Conservation (phyloP, 2,888 invertebrate genomes). For the Pharmacophagus antenor region DNA sequence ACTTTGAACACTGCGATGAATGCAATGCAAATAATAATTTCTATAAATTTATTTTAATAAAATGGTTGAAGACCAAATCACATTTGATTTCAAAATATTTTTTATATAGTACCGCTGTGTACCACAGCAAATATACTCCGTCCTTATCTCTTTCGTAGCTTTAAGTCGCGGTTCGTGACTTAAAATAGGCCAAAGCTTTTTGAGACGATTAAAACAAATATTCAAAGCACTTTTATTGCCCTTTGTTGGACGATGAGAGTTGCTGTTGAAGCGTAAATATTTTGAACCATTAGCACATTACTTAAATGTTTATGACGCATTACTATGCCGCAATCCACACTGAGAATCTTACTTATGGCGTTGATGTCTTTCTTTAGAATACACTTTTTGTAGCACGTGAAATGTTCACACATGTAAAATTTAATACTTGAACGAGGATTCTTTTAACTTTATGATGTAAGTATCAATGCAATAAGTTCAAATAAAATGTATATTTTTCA, state of each 20-base stretch:
- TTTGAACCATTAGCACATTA: conserved; percentile 15
- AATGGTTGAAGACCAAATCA: too few relatives aligned
- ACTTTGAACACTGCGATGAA: too few relatives aligned
- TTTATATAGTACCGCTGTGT: conserved; percentile 3
- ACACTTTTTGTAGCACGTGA: not conserved
- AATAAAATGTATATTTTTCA: too few relatives aligned
- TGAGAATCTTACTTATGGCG: not conserved
- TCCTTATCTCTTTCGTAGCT: conserved; percentile 19
- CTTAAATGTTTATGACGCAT: not conserved
- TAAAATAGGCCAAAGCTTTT: conserved; percentile 33
- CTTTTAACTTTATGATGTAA: too few relatives aligned
- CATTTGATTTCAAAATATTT: too few relatives aligned
- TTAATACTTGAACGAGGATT: too few relatives aligned
- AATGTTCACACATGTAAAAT: too few relatives aligned
- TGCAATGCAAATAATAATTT: too few relatives aligned
- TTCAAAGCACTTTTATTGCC: conserved; percentile 25
- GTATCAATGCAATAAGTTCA: too few relatives aligned
- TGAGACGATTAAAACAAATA: conserved; percentile 31
- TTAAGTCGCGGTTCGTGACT: conserved; percentile 18
- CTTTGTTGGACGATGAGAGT: conserved; percentile 21
- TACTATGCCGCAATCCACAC: not conserved
- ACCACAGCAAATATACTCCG: conserved; percentile 7
- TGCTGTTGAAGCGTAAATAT: conserved; percentile 1
- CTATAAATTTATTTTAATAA: too few relatives aligned
- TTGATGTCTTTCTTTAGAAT: not conserved